phyloP scores from a whole-genome alignment of 2,797 vertebrate species.

The Nyctalus aviator region DNA sequence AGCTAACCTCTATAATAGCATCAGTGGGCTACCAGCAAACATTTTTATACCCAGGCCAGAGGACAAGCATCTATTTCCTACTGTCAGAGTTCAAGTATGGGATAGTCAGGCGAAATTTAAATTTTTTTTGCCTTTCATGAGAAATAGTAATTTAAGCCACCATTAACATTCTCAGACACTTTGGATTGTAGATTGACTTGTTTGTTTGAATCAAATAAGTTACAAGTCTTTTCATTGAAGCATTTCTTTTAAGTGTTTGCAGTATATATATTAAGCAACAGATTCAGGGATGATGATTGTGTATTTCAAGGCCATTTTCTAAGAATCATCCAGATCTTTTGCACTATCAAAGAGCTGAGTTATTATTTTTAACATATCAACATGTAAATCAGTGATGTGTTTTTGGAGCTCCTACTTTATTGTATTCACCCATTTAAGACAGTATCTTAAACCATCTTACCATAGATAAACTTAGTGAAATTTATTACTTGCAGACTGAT shows the following conservation, averaged over 20 bases:
- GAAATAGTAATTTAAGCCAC: conserved; percentile 7
- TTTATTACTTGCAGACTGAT: conserved; percentile 78
- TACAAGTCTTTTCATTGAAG: not conserved
- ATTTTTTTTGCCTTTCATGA: conserved; percentile 55
- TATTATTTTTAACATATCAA: conserved; percentile 59
- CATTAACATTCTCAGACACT: conserved; percentile 26
- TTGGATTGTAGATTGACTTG: conserved; percentile 50
- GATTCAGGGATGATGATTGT: not conserved
- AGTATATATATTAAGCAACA: not conserved
- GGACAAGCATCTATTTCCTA: conserved; percentile 63
- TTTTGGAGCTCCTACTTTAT: conserved; percentile 42
- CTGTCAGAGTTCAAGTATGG: conserved; percentile 41
- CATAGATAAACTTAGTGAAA: conserved; percentile 58
- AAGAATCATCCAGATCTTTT: conserved; percentile 36
- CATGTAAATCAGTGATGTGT: conserved; percentile 54
- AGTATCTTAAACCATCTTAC: conserved; percentile 63
- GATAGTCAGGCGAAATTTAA: conserved; percentile 29
- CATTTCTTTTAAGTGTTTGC: conserved; percentile 48
- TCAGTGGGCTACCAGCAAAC: not conserved
- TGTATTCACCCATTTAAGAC: conserved; percentile 30
- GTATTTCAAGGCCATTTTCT: conserved; percentile 10
- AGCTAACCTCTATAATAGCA: conserved; percentile 55
- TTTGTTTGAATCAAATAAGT: conserved; percentile 43
- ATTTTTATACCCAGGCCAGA: conserved; percentile 5
- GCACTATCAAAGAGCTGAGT: conserved; percentile 21